Evolutionary conservation across 2,888 invertebrate species (phyloP).

Genomic region (Lycophotia porphyrea): DNA sequence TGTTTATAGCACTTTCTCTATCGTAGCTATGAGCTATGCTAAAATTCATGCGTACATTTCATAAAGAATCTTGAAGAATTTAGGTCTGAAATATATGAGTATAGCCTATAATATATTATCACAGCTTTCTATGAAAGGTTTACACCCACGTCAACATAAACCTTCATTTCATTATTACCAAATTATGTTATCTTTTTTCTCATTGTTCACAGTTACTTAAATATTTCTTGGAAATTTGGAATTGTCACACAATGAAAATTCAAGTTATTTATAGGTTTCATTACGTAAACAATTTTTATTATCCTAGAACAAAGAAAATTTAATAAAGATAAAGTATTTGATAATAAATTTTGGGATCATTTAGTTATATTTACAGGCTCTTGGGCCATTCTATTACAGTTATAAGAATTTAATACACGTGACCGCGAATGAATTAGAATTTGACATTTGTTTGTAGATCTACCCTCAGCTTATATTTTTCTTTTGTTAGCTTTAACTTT

Average conservation of each 20-base stretch:
- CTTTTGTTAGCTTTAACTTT: constrained; percentile 30
- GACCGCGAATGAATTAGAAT: constrained; percentile 63
- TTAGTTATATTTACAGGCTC: constrained; percentile 37
- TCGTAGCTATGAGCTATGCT: not conserved
- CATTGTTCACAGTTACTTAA: constrained; percentile 11
- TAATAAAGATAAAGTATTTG: constrained; percentile 20
- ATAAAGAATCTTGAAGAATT: constrained; percentile 2
- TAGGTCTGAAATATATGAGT: not conserved
- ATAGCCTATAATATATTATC: not conserved
- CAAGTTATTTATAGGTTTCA: not conserved
- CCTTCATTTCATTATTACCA: constrained; percentile 5
- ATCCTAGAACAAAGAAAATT: constrained; percentile 10
- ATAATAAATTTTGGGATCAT: constrained; percentile 30
- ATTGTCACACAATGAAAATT: constrained; percentile 13
- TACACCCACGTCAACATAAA: constrained; percentile 1
- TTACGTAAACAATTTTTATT: constrained; percentile 9
- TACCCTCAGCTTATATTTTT: constrained; percentile 30
- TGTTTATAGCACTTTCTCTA: not conserved
- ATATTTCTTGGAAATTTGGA: constrained; percentile 5
- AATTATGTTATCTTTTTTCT: constrained; percentile 13
- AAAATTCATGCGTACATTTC: not conserved
- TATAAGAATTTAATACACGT: constrained; percentile 47
- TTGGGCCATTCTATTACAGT: constrained; percentile 20
- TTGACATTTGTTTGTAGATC: constrained; percentile 59
- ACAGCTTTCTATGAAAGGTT: not conserved